Conservation (phyloP, 2,888 invertebrate species). For the Brachylomia viminalis region DNA sequence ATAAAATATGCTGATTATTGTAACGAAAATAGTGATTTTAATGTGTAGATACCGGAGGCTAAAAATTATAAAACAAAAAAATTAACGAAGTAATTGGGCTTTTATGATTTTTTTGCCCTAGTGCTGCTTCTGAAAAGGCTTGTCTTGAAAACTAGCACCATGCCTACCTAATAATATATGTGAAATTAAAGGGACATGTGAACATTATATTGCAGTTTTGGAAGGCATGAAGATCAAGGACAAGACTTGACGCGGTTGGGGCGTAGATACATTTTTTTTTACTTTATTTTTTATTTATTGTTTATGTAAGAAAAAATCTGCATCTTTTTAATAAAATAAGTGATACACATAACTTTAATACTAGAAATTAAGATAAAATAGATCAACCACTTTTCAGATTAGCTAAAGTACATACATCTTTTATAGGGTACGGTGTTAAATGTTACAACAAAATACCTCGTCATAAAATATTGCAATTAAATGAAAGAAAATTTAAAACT, state of each 20-base stretch:
- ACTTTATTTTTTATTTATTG: too few species aligned
- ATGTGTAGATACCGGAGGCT: background rate
- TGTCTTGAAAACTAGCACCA: background rate
- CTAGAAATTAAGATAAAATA: too few species aligned
- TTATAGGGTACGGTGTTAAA: too few species aligned
- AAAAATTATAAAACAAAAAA: background rate
- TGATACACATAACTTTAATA: too few species aligned
- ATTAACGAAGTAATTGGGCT: background rate
- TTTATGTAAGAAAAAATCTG: too few species aligned
- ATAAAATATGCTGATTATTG: conserved; percentile 50
- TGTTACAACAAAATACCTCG: too few species aligned
- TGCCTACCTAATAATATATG: too few species aligned
- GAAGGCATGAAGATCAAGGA: background rate
- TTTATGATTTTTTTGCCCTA: background rate
- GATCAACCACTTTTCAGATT: too few species aligned
- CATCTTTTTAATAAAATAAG: too few species aligned
- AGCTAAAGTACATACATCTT: too few species aligned
- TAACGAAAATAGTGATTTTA: conserved; percentile 40
- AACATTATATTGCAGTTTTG: background rate
- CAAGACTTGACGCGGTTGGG: background rate
- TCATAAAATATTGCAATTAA: too few species aligned
- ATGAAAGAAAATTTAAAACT: too few species aligned
- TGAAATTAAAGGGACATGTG: background rate
- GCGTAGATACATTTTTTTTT: background rate
- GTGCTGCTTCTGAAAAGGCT: background rate